These are phyloP conservation scores for Tridacna gigas DNA, from an alignment of 2,888 invertebrate species.

Conservation along the genomic window DNA sequence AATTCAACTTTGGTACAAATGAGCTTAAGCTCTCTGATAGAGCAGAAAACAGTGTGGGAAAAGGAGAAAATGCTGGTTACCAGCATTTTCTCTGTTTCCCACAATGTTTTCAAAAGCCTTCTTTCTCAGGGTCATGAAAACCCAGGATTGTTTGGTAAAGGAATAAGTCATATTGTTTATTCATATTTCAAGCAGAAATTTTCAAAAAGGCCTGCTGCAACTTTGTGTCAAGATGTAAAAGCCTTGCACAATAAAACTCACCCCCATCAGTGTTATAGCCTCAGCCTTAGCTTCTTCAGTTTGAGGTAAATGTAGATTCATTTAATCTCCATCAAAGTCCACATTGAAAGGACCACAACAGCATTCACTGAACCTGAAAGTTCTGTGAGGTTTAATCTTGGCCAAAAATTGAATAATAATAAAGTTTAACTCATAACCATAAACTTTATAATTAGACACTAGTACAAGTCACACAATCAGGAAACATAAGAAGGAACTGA, in stretches of 20 bases:
- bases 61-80: background rate
- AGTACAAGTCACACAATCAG: too few species aligned
- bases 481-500: too few species aligned
- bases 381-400: slow-evolving; percentile 85
- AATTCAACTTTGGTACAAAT: background rate
- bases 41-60: background rate
- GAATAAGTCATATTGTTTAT: too few species aligned
- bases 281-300: slow-evolving; percentile 99
- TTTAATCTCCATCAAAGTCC: slow-evolving; percentile 99
- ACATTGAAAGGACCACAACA: slow-evolving; percentile 99
- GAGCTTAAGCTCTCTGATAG: background rate
- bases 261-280: slow-evolving; percentile 97
- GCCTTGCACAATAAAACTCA: slow-evolving; percentile 80
- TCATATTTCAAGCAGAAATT: too few species aligned
- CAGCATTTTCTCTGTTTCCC: too few species aligned
- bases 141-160: too few species aligned
- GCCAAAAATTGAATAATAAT: slow-evolving; percentile 70
- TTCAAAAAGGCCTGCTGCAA: too few species aligned
- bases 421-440: too few species aligned
- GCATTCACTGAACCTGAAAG: slow-evolving; percentile 97
- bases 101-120: too few species aligned
- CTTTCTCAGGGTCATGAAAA: too few species aligned
- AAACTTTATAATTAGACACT: too few species aligned
- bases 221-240: too few species aligned
- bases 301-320: slow-evolving; percentile 99